A percentile compares a stretch with the other conserved stretches of the same genome.
Conservation (phyloP, 2,888 invertebrate genomes). For the Pyrrhia umbra region DNA sequence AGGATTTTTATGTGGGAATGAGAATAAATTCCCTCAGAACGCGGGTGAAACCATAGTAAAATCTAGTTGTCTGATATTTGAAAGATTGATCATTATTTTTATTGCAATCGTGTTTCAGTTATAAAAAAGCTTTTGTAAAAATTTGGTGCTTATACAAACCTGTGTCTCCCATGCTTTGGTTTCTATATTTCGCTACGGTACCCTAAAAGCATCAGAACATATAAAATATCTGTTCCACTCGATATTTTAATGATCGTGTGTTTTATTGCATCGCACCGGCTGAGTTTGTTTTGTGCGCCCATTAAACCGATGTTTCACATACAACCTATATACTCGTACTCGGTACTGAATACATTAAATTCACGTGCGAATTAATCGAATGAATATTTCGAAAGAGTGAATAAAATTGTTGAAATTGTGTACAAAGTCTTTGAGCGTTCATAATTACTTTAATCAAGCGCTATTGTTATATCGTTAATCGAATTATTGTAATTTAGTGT, state of each 20-base stretch:
- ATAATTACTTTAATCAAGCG: not conserved
- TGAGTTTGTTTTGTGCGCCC: conserved; percentile 27
- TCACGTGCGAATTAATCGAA: conserved; percentile 23
- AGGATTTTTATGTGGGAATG: no score
- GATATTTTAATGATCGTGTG: conserved; percentile 39
- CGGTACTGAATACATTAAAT: not conserved
- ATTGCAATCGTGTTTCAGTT: no score
- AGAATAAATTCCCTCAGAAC: no score
- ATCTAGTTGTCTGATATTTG: no score
- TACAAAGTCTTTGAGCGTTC: not conserved
- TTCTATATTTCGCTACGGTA: not conserved
- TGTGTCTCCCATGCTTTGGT: not conserved
- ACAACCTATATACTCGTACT: conserved; percentile 10
- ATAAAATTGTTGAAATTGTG: conserved; percentile 2
- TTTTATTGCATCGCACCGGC: conserved; percentile 11
- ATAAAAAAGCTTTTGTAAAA: no score
- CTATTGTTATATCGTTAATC: no score
- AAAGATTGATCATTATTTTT: no score
- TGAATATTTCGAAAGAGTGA: conserved; percentile 15
- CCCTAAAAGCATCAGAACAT: not conserved
- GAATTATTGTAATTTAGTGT: no score
- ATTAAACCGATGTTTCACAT: conserved; percentile 3
- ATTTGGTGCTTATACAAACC: no score
- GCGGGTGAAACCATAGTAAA: no score
- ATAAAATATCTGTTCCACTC: conserved; percentile 4